phyloP scores from a whole-genome alignment of 1,140 invertebrate species.

The Heliothis virescens region DNA sequence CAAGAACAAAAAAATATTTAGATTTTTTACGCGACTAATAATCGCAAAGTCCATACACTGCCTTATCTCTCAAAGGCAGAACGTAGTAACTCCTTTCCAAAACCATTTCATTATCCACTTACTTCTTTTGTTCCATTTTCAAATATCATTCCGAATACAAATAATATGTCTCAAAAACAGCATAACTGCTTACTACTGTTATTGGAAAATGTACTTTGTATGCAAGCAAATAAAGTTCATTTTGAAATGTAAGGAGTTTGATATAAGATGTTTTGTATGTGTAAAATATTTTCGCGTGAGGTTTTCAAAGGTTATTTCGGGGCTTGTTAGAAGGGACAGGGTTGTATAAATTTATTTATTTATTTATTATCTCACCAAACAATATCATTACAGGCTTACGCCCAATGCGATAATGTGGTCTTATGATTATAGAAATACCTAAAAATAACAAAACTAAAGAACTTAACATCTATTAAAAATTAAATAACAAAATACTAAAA shows the following conservation, averaged over 20 bases:
- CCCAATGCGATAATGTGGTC: too few relatives aligned
- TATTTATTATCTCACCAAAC: too few relatives aligned
- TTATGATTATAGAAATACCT: too few relatives aligned
- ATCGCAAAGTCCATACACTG: not conserved
- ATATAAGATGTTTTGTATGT: not conserved
- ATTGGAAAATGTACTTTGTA: not conserved
- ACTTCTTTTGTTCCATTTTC: not conserved
- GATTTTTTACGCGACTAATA: not conserved
- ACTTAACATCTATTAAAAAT: too few relatives aligned
- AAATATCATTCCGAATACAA: constrained; percentile 18
- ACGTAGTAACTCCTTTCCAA: not conserved
- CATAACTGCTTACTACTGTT: not conserved
- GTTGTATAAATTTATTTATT: not conserved
- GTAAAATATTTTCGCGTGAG: constrained; percentile 14
- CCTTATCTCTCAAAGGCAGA: not conserved
- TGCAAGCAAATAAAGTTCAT: not conserved
- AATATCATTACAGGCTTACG: too few relatives aligned
- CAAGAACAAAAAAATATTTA: too few relatives aligned
- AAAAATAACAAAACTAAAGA: too few relatives aligned
- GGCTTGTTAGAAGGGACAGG: constrained; percentile 7
- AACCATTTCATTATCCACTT: constrained; percentile 14
- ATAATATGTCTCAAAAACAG: not conserved
- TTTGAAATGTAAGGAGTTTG: not conserved
- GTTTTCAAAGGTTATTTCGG: constrained; percentile 13
- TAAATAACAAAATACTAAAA: too few relatives aligned